phyloP scores from a whole-genome alignment of 2,888 invertebrate species.

The Andrena haemorrhoa region DNA sequence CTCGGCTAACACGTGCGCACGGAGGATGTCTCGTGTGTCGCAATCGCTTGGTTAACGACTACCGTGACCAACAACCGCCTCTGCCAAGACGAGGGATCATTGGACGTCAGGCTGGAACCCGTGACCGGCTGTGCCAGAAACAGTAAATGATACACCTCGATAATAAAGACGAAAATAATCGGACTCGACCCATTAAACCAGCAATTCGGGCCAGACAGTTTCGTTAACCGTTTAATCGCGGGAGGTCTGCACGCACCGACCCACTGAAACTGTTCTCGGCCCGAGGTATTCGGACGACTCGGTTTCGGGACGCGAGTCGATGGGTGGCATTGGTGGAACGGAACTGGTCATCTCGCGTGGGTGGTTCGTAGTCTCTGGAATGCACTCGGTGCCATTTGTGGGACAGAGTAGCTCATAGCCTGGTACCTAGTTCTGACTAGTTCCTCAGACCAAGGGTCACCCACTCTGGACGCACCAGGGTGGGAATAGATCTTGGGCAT shows the following conservation, averaged over 20 bases:
- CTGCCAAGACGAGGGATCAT: constrained; percentile 31
- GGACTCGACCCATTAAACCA: constrained; percentile 9
- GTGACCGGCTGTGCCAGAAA: constrained; percentile 29
- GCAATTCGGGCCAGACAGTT: background rate
- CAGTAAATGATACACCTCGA: constrained; percentile 29
- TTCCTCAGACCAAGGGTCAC: too few species aligned
- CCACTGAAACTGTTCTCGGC: background rate
- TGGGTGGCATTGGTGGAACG: too few species aligned
- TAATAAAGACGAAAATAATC: constrained; percentile 30
- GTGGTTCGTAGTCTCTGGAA: too few species aligned
- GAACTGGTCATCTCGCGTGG: too few species aligned
- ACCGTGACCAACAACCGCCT: constrained; percentile 5
- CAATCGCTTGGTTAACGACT: constrained; percentile 24
- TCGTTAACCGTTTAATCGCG: constrained; percentile 8
- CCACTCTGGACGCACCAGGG: too few species aligned
- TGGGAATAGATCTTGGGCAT: too few species aligned
- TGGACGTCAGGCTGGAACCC: constrained; percentile 31
- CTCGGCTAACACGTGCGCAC: constrained; percentile 15
- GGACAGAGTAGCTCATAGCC: too few species aligned
- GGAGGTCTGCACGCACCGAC: constrained; percentile 3
- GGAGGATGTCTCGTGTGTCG: constrained; percentile 22
- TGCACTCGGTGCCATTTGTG: too few species aligned
- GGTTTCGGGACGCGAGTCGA: too few species aligned
- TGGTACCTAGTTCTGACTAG: too few species aligned
- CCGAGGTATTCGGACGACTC: background rate